Base-by-base conservation (phyloP, 2,888 invertebrate species). In the Drosophila nr. medialis region DNA sequence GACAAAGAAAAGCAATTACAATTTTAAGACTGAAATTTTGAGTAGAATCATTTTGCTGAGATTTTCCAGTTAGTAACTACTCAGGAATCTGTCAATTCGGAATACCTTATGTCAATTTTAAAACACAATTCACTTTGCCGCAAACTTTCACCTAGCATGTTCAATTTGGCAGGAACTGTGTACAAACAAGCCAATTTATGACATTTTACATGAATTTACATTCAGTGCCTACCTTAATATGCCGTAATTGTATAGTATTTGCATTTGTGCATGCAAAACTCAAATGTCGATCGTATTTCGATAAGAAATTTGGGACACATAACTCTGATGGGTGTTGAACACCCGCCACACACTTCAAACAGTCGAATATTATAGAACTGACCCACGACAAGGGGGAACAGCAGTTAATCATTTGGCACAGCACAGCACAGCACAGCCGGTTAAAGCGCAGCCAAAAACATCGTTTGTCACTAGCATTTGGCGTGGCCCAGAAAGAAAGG, bases 401-500 rank as follows among this genome's bases (percentile, higher is more conserved):
- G 49, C 72, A 77, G 70, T 80, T 83, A 89, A 86, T 89, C 81
- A 77, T 78, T 76, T 59, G 70, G 72, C 59, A 69, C 61, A 67
- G 56, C 45, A 45, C 7, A 45, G 45, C 62, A 69, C 61, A 67
- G 56, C 45, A 45, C 7, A 15, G 45, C 66, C 36, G 49, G 55
- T 66, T 69, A 80, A 80, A 81, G 78, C 73, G 56, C 77, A 73
- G 50, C 55, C 63, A 63, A 73, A 72, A 81, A 81, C 78, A 75
- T 79, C 64, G 81, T 80, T 88, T 86, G 89, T 90, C 81, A 75
- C 83, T 71, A 63, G 54, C 64, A 66, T 75, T 74, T 71, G 49
- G 83, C 77, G 72, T 90, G 86, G 83, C 89, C 75, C 70, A 86
- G 81, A 89, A 86, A 76, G 51, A 56, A 30, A 63, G 55, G 59